Base-by-base conservation (phyloP, 2,888 invertebrate genomes). In the Spicauda simplicius region DNA sequence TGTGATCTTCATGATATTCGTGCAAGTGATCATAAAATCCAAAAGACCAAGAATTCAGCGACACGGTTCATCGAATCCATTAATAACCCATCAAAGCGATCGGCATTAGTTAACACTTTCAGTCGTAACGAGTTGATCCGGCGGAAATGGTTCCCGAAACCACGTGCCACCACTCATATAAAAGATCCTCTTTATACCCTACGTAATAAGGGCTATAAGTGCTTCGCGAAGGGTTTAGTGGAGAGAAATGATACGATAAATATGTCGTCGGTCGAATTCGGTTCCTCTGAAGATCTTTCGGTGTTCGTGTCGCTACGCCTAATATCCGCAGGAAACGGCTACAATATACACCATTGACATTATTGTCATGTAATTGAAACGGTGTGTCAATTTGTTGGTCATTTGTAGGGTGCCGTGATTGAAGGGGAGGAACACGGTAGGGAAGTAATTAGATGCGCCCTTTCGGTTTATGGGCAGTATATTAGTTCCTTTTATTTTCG, bases 321-420 rank as follows among this genome's bases (percentile, higher is more conserved):
- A 84, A 90, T 91, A 90, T 92, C 92, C 92, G 91, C 77, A 91
- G 92, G 92, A 93, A 87, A 89, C 83, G 85, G 76, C 79, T 78
- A 76, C 79, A 78, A 80, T 80, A 74, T 77, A 84, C 85, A 81
- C 81, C 79, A 74, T 74, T 77, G 78, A 82, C 83, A 84, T 87
- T 86, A 88, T 87, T 86, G 86, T 85, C 85, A 77, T 85, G 83
- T 91, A 90, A 92, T 91, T 88, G 91, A 90, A 90, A 82, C 85
- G 82, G 86, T 78, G 87, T 89, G 90, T 82, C 85, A 85, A 88
- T 90, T 87, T 88, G 85, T 87, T 70, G 69, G 73, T 82, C 81
- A 77, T 82, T 82, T 79, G 77, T 56, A 61, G 61, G 66, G 65
- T 41, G 54, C 55, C 11, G 33, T 55, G 48, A 63, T 63, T 55